Base-by-base conservation (phyloP, 2,888 invertebrate species). In the Cancer borealis region DNA sequence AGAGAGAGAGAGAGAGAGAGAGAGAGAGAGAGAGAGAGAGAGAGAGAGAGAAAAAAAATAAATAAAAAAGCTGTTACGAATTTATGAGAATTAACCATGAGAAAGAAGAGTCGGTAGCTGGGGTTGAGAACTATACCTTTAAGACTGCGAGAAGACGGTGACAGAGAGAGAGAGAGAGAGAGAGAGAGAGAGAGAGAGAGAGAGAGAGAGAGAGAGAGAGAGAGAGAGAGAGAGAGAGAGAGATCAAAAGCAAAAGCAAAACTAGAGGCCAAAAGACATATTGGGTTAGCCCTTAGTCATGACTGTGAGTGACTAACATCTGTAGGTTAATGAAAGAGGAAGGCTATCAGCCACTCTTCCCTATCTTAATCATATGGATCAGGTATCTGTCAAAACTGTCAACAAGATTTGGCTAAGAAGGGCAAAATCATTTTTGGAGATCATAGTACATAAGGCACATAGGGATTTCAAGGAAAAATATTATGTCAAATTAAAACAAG, bases 211-310 rank as follows among this genome's bases (percentile, higher is more conserved):
- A 39, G 39, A 39, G 79, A 79, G 79, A 79, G 79, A 79, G 79
- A 79, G 79, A 79, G 79, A 79, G 79, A 79, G 79, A 79, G 79
- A 79, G 79, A 79, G 79, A 79, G 79, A 79, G 79, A 79, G 79
- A 79, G 79, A 79, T n/a, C n/a, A 39, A 39, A 39, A 39, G 0
- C 39, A 39, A 39, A 39, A 39, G 39, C 1, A 39, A 39, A 39
- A 39, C 39, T 39, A 1, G 39, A 39, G 39, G 39, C 39, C 39
- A 39, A 39, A 39, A 0, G 39, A 39, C 39, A 39, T 2, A 39
- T 39, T 39, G 39, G 39, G 39, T 39, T 39, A 39, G 39, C 39
- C 39, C 39, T 39, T 39, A 39, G 39, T 39, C 39, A 39, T 39
- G 39, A 0, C 39, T 39, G 39, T 39, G 39, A 39, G 39, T 39